phyloP scores from a whole-genome alignment of 2,113 vertebrate genomes.

The mouse (Mus musculus) region GRCm39 chr7:124328001-124328500 shows the following conservation, averaged over 20 bases:
- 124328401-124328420: background rate
- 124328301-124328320: background rate
- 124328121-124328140: background rate
- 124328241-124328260: background rate
- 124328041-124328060: background rate
- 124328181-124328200: background rate
- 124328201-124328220: background rate
- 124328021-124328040: background rate
- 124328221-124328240: background rate
- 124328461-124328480: background rate
- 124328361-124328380: background rate
- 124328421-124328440: background rate
- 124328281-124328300: background rate
- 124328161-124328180: conserved; percentile 52
- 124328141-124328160: conserved; percentile 42
- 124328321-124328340: background rate
- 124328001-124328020: background rate
- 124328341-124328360: background rate
- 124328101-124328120: background rate
- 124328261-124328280: background rate
- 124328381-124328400: background rate
- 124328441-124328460: background rate
- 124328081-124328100: accelerated
- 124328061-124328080: accelerated
- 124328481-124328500: background rate